A percentile compares a stretch with the other conserved stretches of the same genome.
Evolutionary conservation across 2,888 invertebrate species (phyloP).

Genomic region (Caenorhabditis wallacei): DNA sequence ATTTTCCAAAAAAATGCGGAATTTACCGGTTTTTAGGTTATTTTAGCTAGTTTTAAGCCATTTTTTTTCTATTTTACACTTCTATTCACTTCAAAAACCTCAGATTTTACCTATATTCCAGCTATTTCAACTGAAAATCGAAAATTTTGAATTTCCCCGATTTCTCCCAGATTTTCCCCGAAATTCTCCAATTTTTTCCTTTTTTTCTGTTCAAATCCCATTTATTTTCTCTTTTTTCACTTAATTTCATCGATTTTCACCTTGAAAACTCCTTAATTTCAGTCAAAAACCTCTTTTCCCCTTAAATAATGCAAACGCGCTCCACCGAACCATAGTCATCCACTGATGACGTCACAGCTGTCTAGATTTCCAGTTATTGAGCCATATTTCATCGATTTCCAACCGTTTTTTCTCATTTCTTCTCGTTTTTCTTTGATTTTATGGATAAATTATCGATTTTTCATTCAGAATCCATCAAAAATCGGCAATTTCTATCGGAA

Average conservation of each 20-base stretch:
- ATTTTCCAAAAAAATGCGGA: too few relatives aligned
- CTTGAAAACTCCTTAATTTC: neutral
- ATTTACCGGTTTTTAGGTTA: too few relatives aligned
- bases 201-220: too few relatives aligned
- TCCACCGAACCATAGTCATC: conserved; percentile 20
- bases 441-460: neutral
- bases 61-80: too few relatives aligned
- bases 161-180: too few relatives aligned
- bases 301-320: conserved; percentile 17
- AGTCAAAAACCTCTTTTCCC: conserved; percentile 4
- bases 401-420: neutral
- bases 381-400: neutral
- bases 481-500: neutral
- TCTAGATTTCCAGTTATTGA: conserved; percentile 9
- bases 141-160: too few relatives aligned
- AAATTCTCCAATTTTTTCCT: too few relatives aligned
- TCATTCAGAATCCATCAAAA: conserved; percentile 4
- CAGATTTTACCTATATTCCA: too few relatives aligned
- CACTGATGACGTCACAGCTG: neutral
- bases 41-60: too few relatives aligned
- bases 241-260: neutral
- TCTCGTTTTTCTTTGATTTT: neutral
- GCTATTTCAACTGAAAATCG: too few relatives aligned
- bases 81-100: too few relatives aligned
- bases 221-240: neutral